These are phyloP conservation scores for Ptilodon capucinus DNA, from an alignment of 2,888 invertebrate species.

Conservation along the genomic window DNA sequence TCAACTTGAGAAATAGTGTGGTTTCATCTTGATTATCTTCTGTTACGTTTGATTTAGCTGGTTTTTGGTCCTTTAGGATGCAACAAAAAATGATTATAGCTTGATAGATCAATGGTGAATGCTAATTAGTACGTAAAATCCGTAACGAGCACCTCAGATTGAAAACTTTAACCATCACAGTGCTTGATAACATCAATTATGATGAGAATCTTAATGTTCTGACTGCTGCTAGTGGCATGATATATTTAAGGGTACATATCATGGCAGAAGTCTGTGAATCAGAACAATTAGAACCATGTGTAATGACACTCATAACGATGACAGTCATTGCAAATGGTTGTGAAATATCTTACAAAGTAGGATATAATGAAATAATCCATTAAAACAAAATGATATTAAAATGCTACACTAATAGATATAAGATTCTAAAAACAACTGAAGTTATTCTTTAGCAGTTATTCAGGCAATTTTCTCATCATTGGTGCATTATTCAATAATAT, in stretches of 20 bases:
- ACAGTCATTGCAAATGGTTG: conserved; percentile 35
- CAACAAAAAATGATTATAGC: neutral
- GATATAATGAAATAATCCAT: neutral
- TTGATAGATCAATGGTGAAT: neutral
- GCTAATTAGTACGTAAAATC: conserved; percentile 1
- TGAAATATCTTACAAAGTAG: neutral
- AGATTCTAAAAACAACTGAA: conserved; percentile 35
- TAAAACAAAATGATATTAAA: neutral
- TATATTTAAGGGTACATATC: conserved; percentile 28
- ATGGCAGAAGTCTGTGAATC: conserved; percentile 35
- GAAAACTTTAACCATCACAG: conserved; percentile 77
- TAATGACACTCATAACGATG: conserved; percentile 12
- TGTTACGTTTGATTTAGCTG: conserved; percentile 38
- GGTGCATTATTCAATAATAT: conserved; percentile 10
- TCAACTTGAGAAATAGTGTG: conserved; percentile 60
- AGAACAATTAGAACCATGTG: conserved; percentile 18
- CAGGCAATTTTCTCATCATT: conserved; percentile 64
- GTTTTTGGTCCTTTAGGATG: conserved; percentile 27
- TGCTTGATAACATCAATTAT: conserved; percentile 49
- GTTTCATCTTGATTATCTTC: conserved; percentile 70
- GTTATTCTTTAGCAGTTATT: conserved; percentile 46
- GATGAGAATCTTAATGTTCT: conserved; percentile 32
- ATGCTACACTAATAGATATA: neutral
- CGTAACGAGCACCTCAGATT: conserved; percentile 63
- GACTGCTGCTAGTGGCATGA: conserved; percentile 30